A percentile compares a stretch with the other conserved stretches of the same genome.
Evolutionary conservation across 2,113 vertebrate genomes (phyloP).

Genomic region (Australoheros scitulus): DNA sequence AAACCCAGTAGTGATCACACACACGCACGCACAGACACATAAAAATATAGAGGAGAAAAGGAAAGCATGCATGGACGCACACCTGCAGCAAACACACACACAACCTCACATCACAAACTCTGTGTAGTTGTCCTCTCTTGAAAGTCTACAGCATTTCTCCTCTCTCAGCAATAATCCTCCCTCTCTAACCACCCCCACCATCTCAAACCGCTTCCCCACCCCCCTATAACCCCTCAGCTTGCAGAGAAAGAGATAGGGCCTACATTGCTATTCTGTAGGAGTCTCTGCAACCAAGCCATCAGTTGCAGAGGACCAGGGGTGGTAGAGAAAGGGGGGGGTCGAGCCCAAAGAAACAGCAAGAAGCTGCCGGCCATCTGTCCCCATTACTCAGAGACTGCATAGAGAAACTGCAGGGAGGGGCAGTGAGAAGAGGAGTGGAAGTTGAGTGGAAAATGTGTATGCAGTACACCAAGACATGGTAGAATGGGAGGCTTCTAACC

Average conservation of each 20-base stretch:
- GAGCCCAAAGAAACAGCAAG: conserved; percentile 69
- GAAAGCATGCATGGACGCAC: conserved; percentile 41
- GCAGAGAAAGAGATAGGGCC: conserved; percentile 53
- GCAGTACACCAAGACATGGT: not conserved
- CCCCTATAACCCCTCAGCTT: conserved; percentile 52
- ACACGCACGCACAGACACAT: conserved; percentile 24
- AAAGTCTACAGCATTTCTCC: conserved; percentile 67
- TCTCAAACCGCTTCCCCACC: conserved; percentile 11
- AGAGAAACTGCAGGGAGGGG: conserved; percentile 39
- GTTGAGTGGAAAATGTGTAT: conserved; percentile 11
- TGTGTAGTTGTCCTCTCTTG: conserved; percentile 59
- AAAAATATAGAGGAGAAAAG: conserved; percentile 34
- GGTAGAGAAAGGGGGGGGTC: conserved; percentile 32
- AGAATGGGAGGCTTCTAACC: conserved; percentile 7
- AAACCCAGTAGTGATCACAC: conserved; percentile 20
- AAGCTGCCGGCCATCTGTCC: conserved; percentile 73
- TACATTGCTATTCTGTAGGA: conserved; percentile 71
- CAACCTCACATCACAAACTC: conserved; percentile 49
- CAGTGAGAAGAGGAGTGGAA: not conserved
- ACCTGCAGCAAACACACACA: conserved; percentile 55
- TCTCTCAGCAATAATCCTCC: conserved; percentile 78
- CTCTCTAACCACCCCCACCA: conserved; percentile 51
- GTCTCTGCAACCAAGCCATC: conserved; percentile 70
- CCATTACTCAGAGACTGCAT: conserved; percentile 69
- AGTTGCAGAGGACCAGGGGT: conserved; percentile 63